phyloP scores from a whole-genome alignment of 2,113 vertebrate species.

The Mixornis gularis region DNA sequence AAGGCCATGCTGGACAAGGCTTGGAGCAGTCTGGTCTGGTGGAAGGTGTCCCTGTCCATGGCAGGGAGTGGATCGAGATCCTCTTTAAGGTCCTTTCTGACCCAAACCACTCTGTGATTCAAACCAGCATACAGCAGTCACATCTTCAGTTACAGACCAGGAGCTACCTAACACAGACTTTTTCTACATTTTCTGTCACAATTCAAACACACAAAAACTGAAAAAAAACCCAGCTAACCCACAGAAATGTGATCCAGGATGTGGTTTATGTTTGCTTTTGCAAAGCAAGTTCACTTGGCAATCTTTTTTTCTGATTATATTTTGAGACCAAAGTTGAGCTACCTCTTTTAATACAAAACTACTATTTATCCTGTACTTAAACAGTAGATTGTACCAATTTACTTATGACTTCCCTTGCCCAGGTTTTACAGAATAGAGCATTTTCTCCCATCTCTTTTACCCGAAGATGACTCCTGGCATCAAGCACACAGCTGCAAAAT shows the following conservation, averaged over 20 bases:
- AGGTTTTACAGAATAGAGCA: not conserved
- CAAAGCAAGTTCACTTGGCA: not conserved
- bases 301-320: not conserved
- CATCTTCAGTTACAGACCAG: not conserved
- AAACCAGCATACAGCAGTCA: not conserved
- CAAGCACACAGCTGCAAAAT: not conserved
- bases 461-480: not conserved
- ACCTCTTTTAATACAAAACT: not conserved
- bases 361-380: not conserved
- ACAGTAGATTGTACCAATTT: not conserved
- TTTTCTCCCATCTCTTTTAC: not conserved
- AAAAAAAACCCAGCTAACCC: not conserved
- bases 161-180: not conserved
- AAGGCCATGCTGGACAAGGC: accelerated
- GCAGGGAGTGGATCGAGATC: accelerated
- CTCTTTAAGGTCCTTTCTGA: not conserved
- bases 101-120: not conserved
- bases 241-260: not conserved
- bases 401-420: not conserved
- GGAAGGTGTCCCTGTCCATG: not conserved
- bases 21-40: not conserved
- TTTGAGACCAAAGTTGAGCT: not conserved
- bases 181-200: not conserved
- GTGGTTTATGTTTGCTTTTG: not conserved
- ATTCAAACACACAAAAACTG: not conserved